phyloP scores from a whole-genome alignment of 2,113 vertebrate species.

The Cephalopholis sonnerati region DNA sequence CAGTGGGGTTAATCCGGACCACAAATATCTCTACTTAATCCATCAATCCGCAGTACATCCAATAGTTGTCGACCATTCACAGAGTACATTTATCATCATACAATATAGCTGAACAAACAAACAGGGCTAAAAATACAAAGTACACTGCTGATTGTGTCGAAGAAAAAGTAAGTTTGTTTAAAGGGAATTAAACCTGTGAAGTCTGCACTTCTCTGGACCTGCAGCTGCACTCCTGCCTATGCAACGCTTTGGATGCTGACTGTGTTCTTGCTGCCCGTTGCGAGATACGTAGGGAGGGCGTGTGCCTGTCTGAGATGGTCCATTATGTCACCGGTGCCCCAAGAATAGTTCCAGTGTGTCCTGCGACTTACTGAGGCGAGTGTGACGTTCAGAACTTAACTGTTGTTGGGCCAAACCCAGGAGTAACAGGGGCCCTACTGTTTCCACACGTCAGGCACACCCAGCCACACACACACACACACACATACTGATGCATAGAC shows the following conservation, averaged over 20 bases:
- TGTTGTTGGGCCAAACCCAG: slow-evolving; percentile 77
- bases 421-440: slow-evolving; percentile 83
- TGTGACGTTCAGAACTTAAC: slow-evolving; percentile 78
- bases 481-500: slow-evolving; percentile 31
- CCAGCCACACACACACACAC: slow-evolving; percentile 50
- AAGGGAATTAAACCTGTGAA: not conserved
- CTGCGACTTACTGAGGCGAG: slow-evolving; percentile 64
- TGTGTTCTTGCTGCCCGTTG: slow-evolving; percentile 29
- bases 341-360: slow-evolving; percentile 83
- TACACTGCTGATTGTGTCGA: not conserved
- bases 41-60: too few species aligned
- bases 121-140: not conserved
- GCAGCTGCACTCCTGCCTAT: slow-evolving; percentile 47
- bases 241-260: slow-evolving; percentile 52
- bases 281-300: slow-evolving; percentile 43
- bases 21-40: too few species aligned
- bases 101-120: too few species aligned
- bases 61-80: too few species aligned
- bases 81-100: too few species aligned
- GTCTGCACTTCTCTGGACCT: not conserved
- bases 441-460: slow-evolving; percentile 74
- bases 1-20: too few species aligned
- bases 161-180: not conserved
- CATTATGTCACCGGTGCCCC: slow-evolving; percentile 79
- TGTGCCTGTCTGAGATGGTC: slow-evolving; percentile 59